phyloP scores from a whole-genome alignment of 2,797 vertebrate genomes.

The Diceros bicornis region DNA sequence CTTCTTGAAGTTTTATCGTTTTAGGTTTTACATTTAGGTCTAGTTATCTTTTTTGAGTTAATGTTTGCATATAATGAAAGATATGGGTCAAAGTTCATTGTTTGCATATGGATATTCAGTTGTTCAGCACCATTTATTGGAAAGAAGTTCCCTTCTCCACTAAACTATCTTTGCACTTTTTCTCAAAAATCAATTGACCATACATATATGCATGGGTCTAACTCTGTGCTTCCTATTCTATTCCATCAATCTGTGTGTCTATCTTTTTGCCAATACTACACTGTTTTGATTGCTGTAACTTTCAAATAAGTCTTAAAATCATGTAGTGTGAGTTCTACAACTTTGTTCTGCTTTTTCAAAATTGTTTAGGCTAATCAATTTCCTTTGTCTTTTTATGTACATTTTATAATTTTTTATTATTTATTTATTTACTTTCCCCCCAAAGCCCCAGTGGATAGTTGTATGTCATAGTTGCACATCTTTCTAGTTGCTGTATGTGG shows the following conservation, averaged over 20 bases:
- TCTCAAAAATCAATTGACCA: not conserved
- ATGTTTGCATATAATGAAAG: not conserved
- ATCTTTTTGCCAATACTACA: not conserved
- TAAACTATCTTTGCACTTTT: not conserved
- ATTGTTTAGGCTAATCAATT: not conserved
- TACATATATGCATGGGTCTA: not conserved
- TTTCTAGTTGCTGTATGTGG: too few relatives aligned
- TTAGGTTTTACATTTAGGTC: not conserved
- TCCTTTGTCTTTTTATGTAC: not conserved
- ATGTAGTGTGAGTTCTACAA: not conserved
- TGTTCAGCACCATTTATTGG: not conserved
- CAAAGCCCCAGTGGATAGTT: too few relatives aligned
- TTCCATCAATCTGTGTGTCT: not conserved
- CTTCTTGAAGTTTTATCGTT: not conserved
- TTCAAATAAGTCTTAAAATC: constrained; percentile 24
- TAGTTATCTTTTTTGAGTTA: not conserved
- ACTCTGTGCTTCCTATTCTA: not conserved
- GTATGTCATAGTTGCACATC: too few relatives aligned
- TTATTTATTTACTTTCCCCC: too few relatives aligned
- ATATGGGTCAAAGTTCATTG: not conserved
- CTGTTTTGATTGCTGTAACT: not conserved
- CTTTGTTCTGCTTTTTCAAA: constrained; percentile 9
- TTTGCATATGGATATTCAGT: not conserved
- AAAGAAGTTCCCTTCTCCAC: not conserved
- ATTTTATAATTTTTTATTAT: constrained; percentile 23